Conservation (phyloP, 2,797 vertebrate species). For the Myiotriccus ornatus region DNA sequence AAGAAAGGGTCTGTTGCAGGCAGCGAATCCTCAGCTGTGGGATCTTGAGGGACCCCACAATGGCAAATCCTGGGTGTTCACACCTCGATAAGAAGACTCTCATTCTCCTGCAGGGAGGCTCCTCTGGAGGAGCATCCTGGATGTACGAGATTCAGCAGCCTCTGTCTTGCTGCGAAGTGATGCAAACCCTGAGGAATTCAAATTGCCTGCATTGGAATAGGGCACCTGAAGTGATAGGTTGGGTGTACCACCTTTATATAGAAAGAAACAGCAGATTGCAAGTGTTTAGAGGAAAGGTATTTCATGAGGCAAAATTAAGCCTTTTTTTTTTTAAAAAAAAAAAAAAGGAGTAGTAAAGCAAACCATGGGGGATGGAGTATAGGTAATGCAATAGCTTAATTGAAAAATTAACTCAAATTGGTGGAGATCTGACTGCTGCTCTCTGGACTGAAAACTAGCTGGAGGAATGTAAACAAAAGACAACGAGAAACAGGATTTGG, state of each 20-base stretch:
- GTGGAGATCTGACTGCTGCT: background rate
- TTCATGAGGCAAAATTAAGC: background rate
- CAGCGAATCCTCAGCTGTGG: background rate
- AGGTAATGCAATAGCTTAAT: background rate
- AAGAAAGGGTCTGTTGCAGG: background rate
- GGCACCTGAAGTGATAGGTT: background rate
- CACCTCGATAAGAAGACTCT: background rate
- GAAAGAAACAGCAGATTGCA: background rate
- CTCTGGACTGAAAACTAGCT: background rate
- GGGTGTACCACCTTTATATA: background rate
- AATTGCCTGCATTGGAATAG: background rate
- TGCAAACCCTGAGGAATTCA: background rate
- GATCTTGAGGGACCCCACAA: background rate
- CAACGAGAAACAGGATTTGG: background rate
- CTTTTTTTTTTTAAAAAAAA: too few relatives aligned
- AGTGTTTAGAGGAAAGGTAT: background rate
- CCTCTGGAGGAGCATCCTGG: background rate
- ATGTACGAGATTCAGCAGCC: background rate
- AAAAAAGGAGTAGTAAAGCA: background rate
- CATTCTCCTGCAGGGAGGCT: background rate
- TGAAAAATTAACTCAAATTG: background rate
- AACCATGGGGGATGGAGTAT: background rate
- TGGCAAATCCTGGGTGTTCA: background rate
- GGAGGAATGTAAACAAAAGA: conserved; percentile 43
- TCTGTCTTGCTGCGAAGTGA: background rate